Evolutionary conservation across 2,113 vertebrate species (phyloP).

Genomic region (Chiloscyllium plagiosum): DNA sequence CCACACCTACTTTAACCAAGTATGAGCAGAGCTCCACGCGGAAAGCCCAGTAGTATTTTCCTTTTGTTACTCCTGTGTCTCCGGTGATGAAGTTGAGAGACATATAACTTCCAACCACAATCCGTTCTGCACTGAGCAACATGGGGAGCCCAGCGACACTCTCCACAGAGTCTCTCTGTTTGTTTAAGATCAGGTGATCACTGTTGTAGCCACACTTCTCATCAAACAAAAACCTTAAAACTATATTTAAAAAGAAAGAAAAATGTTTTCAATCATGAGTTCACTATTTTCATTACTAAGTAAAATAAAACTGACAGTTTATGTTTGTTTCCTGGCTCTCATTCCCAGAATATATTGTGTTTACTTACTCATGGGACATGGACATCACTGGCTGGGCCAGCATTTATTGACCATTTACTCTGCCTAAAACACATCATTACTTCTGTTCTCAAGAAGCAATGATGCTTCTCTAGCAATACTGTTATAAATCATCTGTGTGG

Average conservation of each 20-base stretch:
- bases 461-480: neutral
- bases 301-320: neutral
- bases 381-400: too few relatives aligned
- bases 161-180: constrained; percentile 75
- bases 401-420: neutral
- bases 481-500: neutral
- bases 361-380: too few relatives aligned
- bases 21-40: constrained; percentile 79
- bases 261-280: neutral
- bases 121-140: constrained; percentile 75
- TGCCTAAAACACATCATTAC: neutral
- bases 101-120: constrained; percentile 81
- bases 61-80: constrained; percentile 77
- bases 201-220: constrained; percentile 88
- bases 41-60: constrained; percentile 91
- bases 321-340: neutral
- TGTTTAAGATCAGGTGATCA: constrained; percentile 73
- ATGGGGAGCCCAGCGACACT: constrained; percentile 76
- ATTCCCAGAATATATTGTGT: neutral
- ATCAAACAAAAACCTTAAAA: constrained; percentile 86
- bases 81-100: constrained; percentile 87
- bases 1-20: constrained; percentile 89
- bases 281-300: neutral
- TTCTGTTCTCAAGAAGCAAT: neutral
- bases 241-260: constrained; percentile 49